Evolutionary conservation across 2,888 invertebrate genomes (phyloP).

Genomic region (Habroteleia sp.): DNA sequence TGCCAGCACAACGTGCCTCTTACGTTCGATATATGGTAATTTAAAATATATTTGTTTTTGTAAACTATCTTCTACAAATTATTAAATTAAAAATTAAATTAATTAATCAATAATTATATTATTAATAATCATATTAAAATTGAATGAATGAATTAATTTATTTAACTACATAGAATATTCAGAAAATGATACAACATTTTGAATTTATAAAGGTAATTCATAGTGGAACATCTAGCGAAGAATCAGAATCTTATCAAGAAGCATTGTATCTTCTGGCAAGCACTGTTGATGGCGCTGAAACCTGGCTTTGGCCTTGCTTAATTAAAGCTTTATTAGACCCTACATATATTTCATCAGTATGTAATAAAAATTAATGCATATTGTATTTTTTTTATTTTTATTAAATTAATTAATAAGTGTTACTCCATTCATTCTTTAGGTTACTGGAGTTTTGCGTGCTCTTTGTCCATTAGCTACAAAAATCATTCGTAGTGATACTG

Average conservation of each 20-base stretch:
- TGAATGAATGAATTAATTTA: too few relatives aligned
- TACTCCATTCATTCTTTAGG: constrained; percentile 67
- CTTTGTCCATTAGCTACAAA: constrained; percentile 72
- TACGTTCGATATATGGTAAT: constrained; percentile 75
- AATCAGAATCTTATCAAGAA: constrained; percentile 74
- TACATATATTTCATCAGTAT: constrained; percentile 69
- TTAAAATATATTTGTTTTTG: not conserved
- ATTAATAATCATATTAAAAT: constrained; percentile 9
- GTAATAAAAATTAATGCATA: too few relatives aligned
- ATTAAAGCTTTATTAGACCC: constrained; percentile 72
- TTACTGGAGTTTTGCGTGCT: constrained; percentile 71
- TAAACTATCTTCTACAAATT: not conserved
- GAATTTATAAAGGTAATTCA: constrained; percentile 68
- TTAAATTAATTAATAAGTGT: too few relatives aligned
- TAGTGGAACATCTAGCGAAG: constrained; percentile 70
- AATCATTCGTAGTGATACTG: constrained; percentile 69
- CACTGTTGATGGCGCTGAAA: constrained; percentile 76
- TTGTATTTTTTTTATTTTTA: too few relatives aligned
- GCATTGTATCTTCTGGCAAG: constrained; percentile 76
- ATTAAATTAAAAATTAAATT: not conserved
- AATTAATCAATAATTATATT: not conserved
- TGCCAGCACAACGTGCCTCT: constrained; percentile 73
- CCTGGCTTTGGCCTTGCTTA: constrained; percentile 77
- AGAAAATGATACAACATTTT: too few relatives aligned
- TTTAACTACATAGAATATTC: too few relatives aligned